These are phyloP conservation scores for Odontocerum albicorne DNA, from an alignment of 2,888 invertebrate species.

Conservation along the genomic window DNA sequence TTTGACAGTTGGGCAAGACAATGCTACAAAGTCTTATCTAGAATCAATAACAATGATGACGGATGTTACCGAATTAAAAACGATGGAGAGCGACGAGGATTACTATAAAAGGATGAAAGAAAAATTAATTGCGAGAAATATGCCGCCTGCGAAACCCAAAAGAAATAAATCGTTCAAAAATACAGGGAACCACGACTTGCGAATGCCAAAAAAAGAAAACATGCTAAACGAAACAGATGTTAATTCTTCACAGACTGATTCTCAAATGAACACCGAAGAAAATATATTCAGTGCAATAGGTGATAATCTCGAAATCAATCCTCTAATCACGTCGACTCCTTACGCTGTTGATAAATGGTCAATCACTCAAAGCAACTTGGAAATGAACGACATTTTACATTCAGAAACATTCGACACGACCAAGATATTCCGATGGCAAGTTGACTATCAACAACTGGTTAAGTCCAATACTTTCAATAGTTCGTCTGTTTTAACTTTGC, in stretches of 20 bases:
- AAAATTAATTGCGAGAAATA: conserved; percentile 1
- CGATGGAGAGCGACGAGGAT: neutral
- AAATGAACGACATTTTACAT: no score
- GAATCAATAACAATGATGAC: no score
- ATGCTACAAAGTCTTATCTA: no score
- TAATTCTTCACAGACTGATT: neutral
- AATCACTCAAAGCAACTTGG: neutral
- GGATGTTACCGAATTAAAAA: no score
- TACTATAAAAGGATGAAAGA: conserved; percentile 17
- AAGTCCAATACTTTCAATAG: neutral
- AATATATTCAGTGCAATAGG: neutral
- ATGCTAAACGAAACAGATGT: neutral
- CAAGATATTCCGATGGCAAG: no score
- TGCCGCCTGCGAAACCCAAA: conserved; percentile 1
- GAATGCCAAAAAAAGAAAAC: no score
- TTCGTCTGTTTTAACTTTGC: no score
- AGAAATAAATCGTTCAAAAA: conserved; percentile 6
- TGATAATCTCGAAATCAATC: neutral
- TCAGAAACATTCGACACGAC: no score
- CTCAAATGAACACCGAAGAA: neutral
- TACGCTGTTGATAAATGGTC: neutral
- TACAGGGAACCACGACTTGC: no score
- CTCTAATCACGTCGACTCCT: neutral
- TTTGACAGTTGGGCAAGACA: no score
- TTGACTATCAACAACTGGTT: neutral